Conservation (phyloP, 2,888 invertebrate genomes). For the Acleris literana region DNA sequence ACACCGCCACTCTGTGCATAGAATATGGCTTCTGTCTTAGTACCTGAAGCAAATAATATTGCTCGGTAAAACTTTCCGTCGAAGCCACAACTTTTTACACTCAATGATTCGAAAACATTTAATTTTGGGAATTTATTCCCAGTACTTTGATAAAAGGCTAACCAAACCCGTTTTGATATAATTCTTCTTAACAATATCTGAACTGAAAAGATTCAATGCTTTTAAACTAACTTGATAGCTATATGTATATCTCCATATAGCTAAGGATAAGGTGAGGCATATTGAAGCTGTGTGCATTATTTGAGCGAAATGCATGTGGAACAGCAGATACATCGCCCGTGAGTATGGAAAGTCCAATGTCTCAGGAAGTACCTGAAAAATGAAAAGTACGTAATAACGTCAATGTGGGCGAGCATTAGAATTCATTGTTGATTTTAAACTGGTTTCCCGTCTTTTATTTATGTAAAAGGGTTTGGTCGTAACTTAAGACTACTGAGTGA, state of each 20-base stretch:
- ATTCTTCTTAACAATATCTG: background rate
- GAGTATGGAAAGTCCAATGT: constrained; percentile 77
- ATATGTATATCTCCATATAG: constrained; percentile 94
- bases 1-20: constrained; percentile 91
- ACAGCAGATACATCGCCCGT: constrained; percentile 88
- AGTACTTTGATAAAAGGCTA: constrained; percentile 20
- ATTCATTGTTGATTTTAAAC: background rate
- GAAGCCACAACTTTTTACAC: background rate
- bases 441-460: too few relatives aligned
- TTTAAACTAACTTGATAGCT: constrained; percentile 88
- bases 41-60: constrained; percentile 82
- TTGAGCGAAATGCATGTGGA: constrained; percentile 92
- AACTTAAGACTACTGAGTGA: too few relatives aligned
- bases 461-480: too few relatives aligned
- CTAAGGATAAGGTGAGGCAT: constrained; percentile 90
- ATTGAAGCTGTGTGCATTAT: constrained; percentile 93
- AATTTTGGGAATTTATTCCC: constrained; percentile 19
- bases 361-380: constrained; percentile 67
- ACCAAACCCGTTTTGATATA: constrained; percentile 8
- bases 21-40: constrained; percentile 88
- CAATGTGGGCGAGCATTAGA: background rate
- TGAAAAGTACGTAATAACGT: background rate
- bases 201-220: too few relatives aligned
- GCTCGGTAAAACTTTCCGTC: constrained; percentile 13
- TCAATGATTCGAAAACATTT: constrained; percentile 12